Percentiles rank a stretch among this genome's conserved stretches.
Conservation (phyloP, 2,797 vertebrate species). For the Danio albolineatus region DNA sequence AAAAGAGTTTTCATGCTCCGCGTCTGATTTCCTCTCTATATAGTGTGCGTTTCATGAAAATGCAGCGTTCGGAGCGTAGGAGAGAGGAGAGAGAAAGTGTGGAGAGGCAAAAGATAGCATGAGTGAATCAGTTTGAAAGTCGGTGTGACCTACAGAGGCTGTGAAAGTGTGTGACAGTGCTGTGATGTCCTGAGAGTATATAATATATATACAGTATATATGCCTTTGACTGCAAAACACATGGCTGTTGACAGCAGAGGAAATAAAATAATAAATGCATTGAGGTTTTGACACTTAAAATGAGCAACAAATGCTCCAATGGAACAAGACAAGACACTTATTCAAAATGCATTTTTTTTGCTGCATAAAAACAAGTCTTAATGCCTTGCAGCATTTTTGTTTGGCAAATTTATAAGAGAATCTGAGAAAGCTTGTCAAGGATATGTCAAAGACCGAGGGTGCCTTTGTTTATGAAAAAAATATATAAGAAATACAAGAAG, state of each 20-base stretch:
- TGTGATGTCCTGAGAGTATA: constrained; percentile 29
- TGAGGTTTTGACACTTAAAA: not conserved
- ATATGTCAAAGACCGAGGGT: not conserved
- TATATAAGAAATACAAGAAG: not conserved
- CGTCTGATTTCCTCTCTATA: constrained; percentile 45
- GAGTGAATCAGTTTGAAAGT: constrained; percentile 62
- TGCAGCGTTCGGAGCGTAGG: constrained; percentile 18
- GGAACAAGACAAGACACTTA: not conserved
- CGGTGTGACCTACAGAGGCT: constrained; percentile 48
- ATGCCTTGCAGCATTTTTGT: not conserved
- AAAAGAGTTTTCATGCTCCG: constrained; percentile 44
- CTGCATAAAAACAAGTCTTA: not conserved
- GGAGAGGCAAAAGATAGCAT: constrained; percentile 47
- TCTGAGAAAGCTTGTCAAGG: not conserved
- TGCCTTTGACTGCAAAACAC: constrained; percentile 36
- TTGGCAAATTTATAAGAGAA: not conserved
- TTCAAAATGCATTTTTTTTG: not conserved
- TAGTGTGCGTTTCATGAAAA: constrained; percentile 46
- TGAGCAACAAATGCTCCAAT: not conserved
- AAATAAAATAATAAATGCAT: constrained; percentile 10
- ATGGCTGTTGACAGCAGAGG: not conserved
- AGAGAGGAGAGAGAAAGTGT: constrained; percentile 1
- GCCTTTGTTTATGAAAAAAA: not conserved
- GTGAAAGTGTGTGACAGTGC: constrained; percentile 41
- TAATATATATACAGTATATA: constrained; percentile 1